A percentile compares a stretch with the other conserved stretches of the same genome.
Conservation (phyloP, 2,113 vertebrate species). For the Craseonycteris thonglongyai region DNA sequence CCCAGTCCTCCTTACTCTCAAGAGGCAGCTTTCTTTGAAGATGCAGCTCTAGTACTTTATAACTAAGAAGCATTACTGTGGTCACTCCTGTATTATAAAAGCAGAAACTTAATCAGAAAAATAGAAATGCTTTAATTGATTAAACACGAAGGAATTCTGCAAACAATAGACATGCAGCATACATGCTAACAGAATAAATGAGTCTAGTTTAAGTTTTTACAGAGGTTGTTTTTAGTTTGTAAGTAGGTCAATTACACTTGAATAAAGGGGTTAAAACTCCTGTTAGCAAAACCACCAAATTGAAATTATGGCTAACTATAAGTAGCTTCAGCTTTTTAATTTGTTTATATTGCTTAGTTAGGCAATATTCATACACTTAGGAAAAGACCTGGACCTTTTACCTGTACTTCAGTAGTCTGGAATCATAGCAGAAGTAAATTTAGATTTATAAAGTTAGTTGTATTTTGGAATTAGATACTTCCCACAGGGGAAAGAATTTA, state of each 20-base stretch:
- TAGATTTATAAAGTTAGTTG: not conserved
- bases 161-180: not conserved
- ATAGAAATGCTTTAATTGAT: not conserved
- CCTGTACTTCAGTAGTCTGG: not conserved
- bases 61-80: not conserved
- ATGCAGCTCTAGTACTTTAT: not conserved
- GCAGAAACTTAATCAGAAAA: slow-evolving; percentile 2
- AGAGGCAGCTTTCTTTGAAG: not conserved
- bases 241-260: not conserved
- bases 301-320: not conserved
- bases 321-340: not conserved
- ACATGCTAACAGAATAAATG: not conserved
- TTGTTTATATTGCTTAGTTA: not conserved
- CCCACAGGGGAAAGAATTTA: not conserved
- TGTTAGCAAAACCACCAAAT: not conserved
- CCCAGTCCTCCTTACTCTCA: not conserved
- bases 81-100: not conserved
- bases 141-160: not conserved
- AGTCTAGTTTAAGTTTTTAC: not conserved
- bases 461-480: not conserved
- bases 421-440: not conserved
- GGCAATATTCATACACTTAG: not conserved
- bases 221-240: not conserved
- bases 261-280: not conserved
- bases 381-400: not conserved